A percentile compares a stretch with the other conserved stretches of the same genome.
Conservation (phyloP, 2,888 invertebrate genomes). For the Amphipoea oculea region DNA sequence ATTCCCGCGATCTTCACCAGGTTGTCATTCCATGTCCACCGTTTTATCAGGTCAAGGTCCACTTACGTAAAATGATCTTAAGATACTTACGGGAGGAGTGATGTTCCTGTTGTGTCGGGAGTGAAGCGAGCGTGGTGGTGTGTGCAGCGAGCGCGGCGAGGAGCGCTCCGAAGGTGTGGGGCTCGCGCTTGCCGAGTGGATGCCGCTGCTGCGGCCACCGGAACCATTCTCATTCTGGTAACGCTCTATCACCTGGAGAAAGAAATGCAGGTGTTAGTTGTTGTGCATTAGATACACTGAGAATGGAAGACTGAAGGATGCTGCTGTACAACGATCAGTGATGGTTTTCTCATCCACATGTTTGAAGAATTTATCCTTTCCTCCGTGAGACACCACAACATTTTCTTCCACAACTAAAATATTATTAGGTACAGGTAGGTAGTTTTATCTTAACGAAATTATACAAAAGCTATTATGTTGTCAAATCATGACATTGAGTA, state of each 20-base stretch:
- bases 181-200: constrained; percentile 89
- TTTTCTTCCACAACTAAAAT: neutral
- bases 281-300: too few relatives aligned
- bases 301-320: neutral
- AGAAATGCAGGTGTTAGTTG: neutral
- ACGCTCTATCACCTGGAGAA: constrained; percentile 91
- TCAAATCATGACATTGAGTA: constrained; percentile 1
- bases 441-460: too few relatives aligned
- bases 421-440: too few relatives aligned
- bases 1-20: neutral
- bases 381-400: neutral
- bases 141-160: constrained; percentile 84
- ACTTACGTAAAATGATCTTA: neutral
- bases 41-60: neutral
- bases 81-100: constrained; percentile 84
- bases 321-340: neutral
- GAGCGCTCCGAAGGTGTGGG: constrained; percentile 87
- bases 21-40: neutral
- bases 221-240: constrained; percentile 91
- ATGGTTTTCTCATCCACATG: neutral
- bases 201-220: constrained; percentile 91
- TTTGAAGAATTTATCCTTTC: neutral
- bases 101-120: constrained; percentile 81
- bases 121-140: constrained; percentile 70
- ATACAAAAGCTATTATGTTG: neutral